These are phyloP conservation scores for Chelmon rostratus DNA, from an alignment of 2,797 vertebrate species.

Conservation along the genomic window DNA sequence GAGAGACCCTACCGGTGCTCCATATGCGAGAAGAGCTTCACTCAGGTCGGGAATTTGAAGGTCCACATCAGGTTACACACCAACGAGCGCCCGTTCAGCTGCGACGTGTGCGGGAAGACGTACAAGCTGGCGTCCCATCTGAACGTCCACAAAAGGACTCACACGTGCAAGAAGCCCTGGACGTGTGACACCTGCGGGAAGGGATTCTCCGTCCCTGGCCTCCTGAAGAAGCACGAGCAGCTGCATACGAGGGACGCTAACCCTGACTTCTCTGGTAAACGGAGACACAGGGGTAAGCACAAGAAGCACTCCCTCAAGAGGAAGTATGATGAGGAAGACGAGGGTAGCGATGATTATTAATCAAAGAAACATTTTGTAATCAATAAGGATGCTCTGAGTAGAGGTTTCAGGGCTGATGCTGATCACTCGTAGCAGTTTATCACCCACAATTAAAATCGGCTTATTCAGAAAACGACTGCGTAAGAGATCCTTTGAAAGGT, in stretches of 20 bases:
- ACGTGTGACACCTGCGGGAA: slow-evolving; percentile 80
- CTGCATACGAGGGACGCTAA: slow-evolving; percentile 72
- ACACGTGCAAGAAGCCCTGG: slow-evolving; percentile 82
- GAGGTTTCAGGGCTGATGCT: slow-evolving; percentile 3
- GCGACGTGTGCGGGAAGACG: slow-evolving; percentile 82
- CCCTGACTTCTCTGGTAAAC: slow-evolving; percentile 72
- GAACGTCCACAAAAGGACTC: slow-evolving; percentile 82
- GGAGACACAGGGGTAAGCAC: slow-evolving; percentile 74
- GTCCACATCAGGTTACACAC: slow-evolving; percentile 83
- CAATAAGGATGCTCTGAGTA: neutral
- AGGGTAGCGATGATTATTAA: slow-evolving; percentile 80
- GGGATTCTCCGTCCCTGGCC: slow-evolving; percentile 77
- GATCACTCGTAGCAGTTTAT: slow-evolving; percentile 8
- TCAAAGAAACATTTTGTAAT: neutral
- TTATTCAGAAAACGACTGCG: neutral
- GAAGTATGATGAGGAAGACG: slow-evolving; percentile 80
- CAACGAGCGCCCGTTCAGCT: slow-evolving; percentile 82
- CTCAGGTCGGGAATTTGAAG: slow-evolving; percentile 80
- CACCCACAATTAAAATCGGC: neutral
- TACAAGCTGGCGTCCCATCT: slow-evolving; percentile 83
- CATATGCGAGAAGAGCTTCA: slow-evolving; percentile 83
- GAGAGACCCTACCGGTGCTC: slow-evolving; percentile 82
- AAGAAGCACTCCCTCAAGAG: slow-evolving; percentile 80
- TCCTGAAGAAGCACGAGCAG: slow-evolving; percentile 82
- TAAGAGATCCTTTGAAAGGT: neutral